Conservation (phyloP, 2,113 vertebrate genomes). For the Myotis davidii region DNA sequence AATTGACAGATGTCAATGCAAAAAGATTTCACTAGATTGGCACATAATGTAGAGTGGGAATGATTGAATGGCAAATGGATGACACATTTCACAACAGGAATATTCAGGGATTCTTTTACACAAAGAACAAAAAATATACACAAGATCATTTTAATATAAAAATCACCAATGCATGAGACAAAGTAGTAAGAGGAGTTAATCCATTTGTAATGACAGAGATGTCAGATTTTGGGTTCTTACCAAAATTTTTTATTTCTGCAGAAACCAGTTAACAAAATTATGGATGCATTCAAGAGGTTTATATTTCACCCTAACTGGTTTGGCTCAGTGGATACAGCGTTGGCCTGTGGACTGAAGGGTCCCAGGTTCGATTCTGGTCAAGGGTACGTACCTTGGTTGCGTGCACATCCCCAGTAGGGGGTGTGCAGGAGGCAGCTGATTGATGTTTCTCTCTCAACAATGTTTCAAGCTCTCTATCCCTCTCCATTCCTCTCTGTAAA, state of each 20-base stretch:
- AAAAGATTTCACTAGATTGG: neutral
- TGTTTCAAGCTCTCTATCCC: too few species aligned
- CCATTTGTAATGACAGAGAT: neutral
- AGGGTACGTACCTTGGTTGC: too few species aligned
- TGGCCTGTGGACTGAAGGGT: too few species aligned
- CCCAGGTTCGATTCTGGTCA: too few species aligned
- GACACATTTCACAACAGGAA: neutral
- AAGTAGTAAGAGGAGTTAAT: neutral
- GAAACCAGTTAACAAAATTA: neutral
- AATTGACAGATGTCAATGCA: neutral
- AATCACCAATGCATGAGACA: neutral
- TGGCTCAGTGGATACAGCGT: too few species aligned
- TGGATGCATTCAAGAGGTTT: neutral
- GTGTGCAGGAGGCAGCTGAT: too few species aligned
- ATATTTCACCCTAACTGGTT: neutral
- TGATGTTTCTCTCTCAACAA: too few species aligned
- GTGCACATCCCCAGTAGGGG: too few species aligned
- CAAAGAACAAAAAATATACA: neutral
- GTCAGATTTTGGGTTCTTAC: neutral
- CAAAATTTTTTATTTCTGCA: neutral
- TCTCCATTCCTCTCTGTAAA: too few species aligned
- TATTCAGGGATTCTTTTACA: neutral
- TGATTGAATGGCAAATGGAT: neutral
- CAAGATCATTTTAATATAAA: neutral
- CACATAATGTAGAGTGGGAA: too few species aligned